Percentiles rank a stretch among this genome's conserved stretches.
Conservation (phyloP, 2,797 vertebrate genomes). For the Tragopan temminckii region DNA sequence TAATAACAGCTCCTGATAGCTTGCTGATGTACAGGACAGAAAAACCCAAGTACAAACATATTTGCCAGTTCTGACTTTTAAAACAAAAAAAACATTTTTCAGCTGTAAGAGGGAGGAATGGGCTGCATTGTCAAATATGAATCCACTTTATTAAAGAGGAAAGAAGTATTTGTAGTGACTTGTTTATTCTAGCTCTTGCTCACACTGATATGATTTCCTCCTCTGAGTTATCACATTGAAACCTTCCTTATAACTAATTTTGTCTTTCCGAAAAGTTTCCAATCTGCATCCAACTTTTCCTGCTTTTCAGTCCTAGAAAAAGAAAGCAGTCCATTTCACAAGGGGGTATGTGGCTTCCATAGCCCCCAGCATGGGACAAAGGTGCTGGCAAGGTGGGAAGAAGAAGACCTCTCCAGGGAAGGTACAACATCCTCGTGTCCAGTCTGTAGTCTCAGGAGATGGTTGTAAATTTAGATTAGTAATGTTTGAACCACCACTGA, state of each 20-base stretch:
- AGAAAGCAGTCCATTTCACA: not conserved
- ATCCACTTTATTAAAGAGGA: conserved; percentile 48
- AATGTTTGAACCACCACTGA: not conserved
- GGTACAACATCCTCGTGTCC: fast-evolving
- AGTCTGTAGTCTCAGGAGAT: not conserved
- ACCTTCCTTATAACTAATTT: conserved; percentile 17
- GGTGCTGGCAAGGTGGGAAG: fast-evolving
- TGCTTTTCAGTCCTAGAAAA: conserved; percentile 37
- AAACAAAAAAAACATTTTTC: not conserved
- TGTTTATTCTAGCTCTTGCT: conserved; percentile 70
- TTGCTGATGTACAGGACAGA: not conserved
- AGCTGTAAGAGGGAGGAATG: not conserved
- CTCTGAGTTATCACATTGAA: not conserved
- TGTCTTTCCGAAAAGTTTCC: conserved; percentile 35
- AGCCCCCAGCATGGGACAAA: not conserved
- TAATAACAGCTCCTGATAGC: not conserved
- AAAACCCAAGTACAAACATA: not conserved
- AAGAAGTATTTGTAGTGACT: conserved; percentile 62
- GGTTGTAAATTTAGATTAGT: not conserved
- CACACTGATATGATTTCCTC: conserved; percentile 59
- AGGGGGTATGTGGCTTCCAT: not conserved
- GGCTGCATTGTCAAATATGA: not conserved
- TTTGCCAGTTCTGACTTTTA: not conserved
- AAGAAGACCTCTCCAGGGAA: not conserved
- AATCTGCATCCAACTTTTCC: not conserved